Evolutionary conservation across 64 coral and sea anemone species (phyloP).

Genomic region (Orbicella faveolata): DNA sequence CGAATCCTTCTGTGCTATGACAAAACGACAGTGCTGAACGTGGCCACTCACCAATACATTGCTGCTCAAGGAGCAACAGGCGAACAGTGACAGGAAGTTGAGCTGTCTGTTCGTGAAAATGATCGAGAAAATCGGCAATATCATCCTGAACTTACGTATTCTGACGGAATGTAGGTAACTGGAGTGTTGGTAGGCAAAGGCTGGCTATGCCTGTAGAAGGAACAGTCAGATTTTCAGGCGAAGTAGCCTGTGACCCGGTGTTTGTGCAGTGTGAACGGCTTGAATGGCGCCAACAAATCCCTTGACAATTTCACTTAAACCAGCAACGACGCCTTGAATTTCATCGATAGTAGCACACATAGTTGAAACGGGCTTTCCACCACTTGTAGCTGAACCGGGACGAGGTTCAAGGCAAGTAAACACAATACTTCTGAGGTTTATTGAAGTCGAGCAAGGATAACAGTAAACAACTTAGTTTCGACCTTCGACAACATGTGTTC

Average conservation of each 20-base stretch:
- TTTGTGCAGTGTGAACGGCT: too few relatives aligned
- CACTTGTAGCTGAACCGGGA: neutral
- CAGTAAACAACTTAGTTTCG: too few relatives aligned
- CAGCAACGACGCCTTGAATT: too few relatives aligned
- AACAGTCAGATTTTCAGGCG: neutral
- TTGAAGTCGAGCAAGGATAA: too few relatives aligned
- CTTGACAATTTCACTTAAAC: too few relatives aligned
- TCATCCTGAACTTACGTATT: constrained; percentile 10
- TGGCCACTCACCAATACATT: constrained; percentile 45
- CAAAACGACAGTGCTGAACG: constrained; percentile 39
- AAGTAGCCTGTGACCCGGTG: too few relatives aligned
- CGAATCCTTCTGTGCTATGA: neutral
- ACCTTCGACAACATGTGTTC: too few relatives aligned
- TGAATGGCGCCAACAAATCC: too few relatives aligned
- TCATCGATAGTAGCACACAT: too few relatives aligned
- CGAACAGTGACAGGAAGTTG: neutral
- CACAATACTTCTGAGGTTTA: too few relatives aligned
- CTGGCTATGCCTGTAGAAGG: neutral
- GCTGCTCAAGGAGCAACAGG: constrained; percentile 47
- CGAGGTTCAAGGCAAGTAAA: too few relatives aligned
- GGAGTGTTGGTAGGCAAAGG: constrained; percentile 9
- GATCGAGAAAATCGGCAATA: constrained; percentile 27
- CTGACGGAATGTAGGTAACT: constrained; percentile 21
- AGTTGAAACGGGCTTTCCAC: too few relatives aligned
- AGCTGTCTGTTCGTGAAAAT: constrained; percentile 34